Conservation (phyloP, 2,888 invertebrate genomes). For the Drosophila greeni region DNA sequence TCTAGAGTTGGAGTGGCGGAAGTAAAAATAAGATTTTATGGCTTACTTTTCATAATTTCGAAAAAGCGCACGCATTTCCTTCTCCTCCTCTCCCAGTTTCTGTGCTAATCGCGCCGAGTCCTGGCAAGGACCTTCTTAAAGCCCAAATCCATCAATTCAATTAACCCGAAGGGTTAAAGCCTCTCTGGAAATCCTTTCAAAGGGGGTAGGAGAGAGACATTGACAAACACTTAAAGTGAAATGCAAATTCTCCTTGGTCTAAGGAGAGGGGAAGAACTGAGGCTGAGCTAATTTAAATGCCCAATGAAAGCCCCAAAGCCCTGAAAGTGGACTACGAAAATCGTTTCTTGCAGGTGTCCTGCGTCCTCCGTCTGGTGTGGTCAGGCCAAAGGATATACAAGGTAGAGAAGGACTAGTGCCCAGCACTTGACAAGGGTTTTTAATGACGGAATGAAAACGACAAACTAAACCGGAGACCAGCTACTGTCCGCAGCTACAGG, state of each 20-base stretch:
- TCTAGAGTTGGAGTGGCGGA: conserved; percentile 35
- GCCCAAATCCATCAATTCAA: conserved; percentile 69
- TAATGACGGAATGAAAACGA: conserved; percentile 75
- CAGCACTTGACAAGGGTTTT: conserved; percentile 77
- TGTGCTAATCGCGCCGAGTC: conserved; percentile 50
- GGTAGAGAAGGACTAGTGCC: conserved; percentile 22
- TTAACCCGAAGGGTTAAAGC: conserved; percentile 56
- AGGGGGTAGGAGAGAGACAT: neutral
- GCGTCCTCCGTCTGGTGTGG: conserved; percentile 36
- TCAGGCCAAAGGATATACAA: conserved; percentile 46
- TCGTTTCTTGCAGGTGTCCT: conserved; percentile 46
- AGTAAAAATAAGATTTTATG: conserved; percentile 75
- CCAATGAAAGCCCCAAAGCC: conserved; percentile 20
- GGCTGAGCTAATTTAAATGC: conserved; percentile 67
- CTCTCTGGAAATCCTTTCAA: neutral
- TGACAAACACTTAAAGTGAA: conserved; percentile 65
- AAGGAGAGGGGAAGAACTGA: too few species aligned
- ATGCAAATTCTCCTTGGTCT: conserved; percentile 66
- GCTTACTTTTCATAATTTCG: conserved; percentile 76
- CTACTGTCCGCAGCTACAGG: conserved; percentile 14
- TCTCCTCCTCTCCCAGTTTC: neutral
- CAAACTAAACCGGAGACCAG: conserved; percentile 45
- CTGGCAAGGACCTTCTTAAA: conserved; percentile 36
- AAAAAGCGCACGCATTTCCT: conserved; percentile 34
- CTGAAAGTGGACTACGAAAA: conserved; percentile 39